Evolutionary conservation across 1,140 invertebrate genomes (phyloP), one percentile per base, ranked within the genome.

Genomic region (Psilanteris sp.): DNA sequence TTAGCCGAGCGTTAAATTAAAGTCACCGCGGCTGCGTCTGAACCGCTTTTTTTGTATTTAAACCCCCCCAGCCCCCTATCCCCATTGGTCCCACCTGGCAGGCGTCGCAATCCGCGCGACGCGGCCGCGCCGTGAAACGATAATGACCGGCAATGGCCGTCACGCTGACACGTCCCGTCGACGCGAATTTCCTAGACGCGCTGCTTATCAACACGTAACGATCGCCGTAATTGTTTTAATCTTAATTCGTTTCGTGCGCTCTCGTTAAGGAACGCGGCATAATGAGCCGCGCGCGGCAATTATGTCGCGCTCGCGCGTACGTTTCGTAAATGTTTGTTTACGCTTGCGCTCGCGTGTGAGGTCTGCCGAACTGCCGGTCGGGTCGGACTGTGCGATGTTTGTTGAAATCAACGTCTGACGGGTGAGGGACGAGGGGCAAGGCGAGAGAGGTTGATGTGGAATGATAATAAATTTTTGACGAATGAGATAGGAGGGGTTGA

Each of bases 1-100:
- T 67, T 61, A 55, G 36, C 46, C 29, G 46, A 74, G 10, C 71
- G 55, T 61, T 67, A 74, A 74, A 74, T 74, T 74, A 67, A 67
- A 74, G 71, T 66, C 54, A 22, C 50, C 22, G 41, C 13, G 48
- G 34, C 36, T 55, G n/a, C n/a, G n/a, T n/a, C n/a, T n/a, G n/a
- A n/a, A n/a, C n/a, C n/a, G n/a, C n/a, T n/a, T n/a, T n/a, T n/a
- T n/a, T n/a, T n/a, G n/a, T n/a, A n/a, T n/a, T n/a, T n/a, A n/a
- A n/a, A n/a, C n/a, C n/a, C n/a, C n/a, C n/a, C n/a, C n/a, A n/a
- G n/a, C n/a, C n/a, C n/a, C n/a, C n/a, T n/a, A n/a, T n/a, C n/a
- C n/a, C n/a, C n/a, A n/a, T n/a, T n/a, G n/a, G n/a, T n/a, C n/a
- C n/a, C n/a, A n/a, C n/a, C n/a, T n/a, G n/a, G n/a, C n/a, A n/a